These are phyloP conservation scores for Drepana falcataria DNA, from an alignment of 2,888 invertebrate species.

Conservation along the genomic window DNA sequence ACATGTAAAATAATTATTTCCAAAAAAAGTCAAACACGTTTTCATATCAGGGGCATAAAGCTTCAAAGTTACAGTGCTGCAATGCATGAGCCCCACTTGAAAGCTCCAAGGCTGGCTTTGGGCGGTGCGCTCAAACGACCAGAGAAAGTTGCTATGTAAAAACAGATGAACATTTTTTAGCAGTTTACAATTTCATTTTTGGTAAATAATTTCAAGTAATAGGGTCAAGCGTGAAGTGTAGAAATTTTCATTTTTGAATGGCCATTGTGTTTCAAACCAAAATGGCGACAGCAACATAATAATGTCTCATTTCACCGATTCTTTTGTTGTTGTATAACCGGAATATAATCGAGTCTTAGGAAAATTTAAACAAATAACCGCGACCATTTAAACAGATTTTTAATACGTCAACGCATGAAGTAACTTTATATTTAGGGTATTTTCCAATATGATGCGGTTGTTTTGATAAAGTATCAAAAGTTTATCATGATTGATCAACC, in stretches of 20 bases:
- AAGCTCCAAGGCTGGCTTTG: constrained; percentile 11
- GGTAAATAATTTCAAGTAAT: constrained; percentile 44
- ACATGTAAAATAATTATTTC: too few relatives aligned
- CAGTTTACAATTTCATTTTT: constrained; percentile 33
- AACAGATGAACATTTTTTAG: constrained; percentile 30
- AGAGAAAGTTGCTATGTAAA: constrained; percentile 37
- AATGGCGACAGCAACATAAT: constrained; percentile 1
- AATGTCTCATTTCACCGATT: neutral
- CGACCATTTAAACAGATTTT: neutral
- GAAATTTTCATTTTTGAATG: constrained; percentile 2
- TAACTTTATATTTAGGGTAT: neutral
- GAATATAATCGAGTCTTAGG: too few relatives aligned
- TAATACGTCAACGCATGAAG: neutral
- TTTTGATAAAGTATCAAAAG: neutral
- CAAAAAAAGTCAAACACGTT: too few relatives aligned
- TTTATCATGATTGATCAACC: neutral
- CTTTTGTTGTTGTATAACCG: neutral
- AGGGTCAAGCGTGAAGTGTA: constrained; percentile 27
- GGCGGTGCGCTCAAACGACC: constrained; percentile 33
- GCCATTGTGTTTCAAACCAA: neutral
- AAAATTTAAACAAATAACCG: neutral
- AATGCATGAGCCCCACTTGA: neutral
- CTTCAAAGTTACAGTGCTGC: neutral
- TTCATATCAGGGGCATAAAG: neutral
- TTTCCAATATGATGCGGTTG: neutral